Conservation (phyloP, 2,113 vertebrate genomes). For the Cephalopholis sonnerati region DNA sequence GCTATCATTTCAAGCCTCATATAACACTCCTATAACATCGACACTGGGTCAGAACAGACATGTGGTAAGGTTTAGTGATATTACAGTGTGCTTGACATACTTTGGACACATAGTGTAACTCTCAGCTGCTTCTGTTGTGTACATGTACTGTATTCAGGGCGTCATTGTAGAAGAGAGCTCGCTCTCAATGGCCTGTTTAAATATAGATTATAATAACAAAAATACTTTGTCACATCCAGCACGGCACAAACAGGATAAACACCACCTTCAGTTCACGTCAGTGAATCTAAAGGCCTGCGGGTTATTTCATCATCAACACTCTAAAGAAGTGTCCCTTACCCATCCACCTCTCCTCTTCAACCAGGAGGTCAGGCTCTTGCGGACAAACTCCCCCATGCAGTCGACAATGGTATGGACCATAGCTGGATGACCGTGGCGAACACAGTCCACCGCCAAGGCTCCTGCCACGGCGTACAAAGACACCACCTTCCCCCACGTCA, state of each 20-base stretch:
- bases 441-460: constrained; percentile 93
- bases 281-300: not conserved
- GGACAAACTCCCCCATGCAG: constrained; percentile 97
- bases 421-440: constrained; percentile 91
- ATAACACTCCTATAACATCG: not conserved
- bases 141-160: no score
- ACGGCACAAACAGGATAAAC: no score
- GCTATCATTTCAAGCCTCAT: not conserved
- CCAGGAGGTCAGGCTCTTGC: constrained; percentile 92
- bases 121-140: no score
- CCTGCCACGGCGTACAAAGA: constrained; percentile 94
- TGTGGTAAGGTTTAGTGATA: not conserved
- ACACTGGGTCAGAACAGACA: not conserved
- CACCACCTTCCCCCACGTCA: constrained; percentile 98
- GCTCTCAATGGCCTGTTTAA: no score
- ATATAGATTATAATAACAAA: no score
- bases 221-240: no score
- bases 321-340: constrained; percentile 84
- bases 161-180: no score
- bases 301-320: not conserved
- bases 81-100: not conserved
- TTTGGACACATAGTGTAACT: no score
- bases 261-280: not conserved
- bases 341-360: constrained; percentile 94
- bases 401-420: constrained; percentile 95